These are phyloP conservation scores for Drosophila mojavensis DNA, from an alignment of 1,140 invertebrate species.

Conservation along the genomic window DNA sequence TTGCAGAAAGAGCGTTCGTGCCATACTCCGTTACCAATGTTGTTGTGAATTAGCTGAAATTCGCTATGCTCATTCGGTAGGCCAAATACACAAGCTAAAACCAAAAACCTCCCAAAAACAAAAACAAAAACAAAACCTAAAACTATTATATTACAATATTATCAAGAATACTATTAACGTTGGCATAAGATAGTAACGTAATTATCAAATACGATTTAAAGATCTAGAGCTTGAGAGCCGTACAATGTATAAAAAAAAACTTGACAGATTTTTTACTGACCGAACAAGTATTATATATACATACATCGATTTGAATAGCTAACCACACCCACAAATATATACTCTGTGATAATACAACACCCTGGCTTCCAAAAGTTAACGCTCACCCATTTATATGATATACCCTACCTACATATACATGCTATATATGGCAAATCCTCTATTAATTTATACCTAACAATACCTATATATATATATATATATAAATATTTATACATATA, in stretches of 20 bases:
- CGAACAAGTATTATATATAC: conserved; percentile 33
- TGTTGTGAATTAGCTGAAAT: conserved; percentile 84
- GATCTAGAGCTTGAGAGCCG: conserved; percentile 32
- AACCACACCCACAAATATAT: conserved; percentile 32
- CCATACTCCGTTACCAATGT: conserved; percentile 84
- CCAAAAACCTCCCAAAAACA: conserved; percentile 45
- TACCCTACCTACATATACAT: conserved; percentile 45
- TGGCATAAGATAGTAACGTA: conserved; percentile 43
- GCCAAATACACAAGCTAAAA: conserved; percentile 74
- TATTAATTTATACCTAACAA: conserved; percentile 25
- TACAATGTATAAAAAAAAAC: conserved; percentile 35
- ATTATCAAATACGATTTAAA: conserved; percentile 21
- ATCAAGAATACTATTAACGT: conserved; percentile 32
- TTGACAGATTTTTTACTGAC: conserved; percentile 76
- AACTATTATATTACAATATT: conserved; percentile 6
- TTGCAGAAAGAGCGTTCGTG: conserved; percentile 84
- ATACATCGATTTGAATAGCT: conserved; percentile 39
- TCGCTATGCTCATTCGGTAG: conserved; percentile 84
- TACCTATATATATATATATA: conserved; percentile 36
- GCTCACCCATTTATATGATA: conserved; percentile 58
- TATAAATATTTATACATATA: conserved; percentile 29
- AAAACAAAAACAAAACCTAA: conserved; percentile 9
- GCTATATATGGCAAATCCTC: conserved; percentile 38
- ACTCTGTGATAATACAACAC: conserved; percentile 47
- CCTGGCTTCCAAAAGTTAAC: conserved; percentile 68